Percentiles rank a stretch among this genome's conserved stretches.
These are phyloP conservation scores for Plecturocebus donacophilus DNA, from an alignment of 2,113 vertebrate species.

Conservation along the genomic window DNA sequence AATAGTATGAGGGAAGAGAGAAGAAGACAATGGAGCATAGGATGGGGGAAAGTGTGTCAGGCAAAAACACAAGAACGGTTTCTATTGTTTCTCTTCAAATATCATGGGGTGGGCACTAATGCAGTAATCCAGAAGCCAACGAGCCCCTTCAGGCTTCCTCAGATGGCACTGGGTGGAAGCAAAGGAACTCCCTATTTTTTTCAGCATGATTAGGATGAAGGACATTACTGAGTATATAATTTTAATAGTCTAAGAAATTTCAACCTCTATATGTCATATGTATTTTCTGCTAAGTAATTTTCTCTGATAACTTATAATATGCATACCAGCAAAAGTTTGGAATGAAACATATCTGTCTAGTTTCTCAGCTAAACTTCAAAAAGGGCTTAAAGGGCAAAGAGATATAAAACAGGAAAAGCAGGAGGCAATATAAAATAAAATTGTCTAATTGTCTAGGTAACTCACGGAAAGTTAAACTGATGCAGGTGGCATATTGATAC, in stretches of 20 bases:
- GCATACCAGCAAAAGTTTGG: not conserved
- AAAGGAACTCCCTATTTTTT: not conserved
- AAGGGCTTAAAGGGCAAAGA: not conserved
- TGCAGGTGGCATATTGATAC: not conserved
- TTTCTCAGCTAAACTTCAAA: not conserved
- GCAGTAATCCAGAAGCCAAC: not conserved
- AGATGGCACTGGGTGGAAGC: not conserved
- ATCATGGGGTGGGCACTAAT: accelerated
- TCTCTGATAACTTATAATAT: not conserved
- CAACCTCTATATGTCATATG: not conserved
- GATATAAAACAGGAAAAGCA: not conserved
- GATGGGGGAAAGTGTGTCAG: not conserved
- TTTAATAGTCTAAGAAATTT: not conserved
- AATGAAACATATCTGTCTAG: not conserved
- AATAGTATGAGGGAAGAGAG: not conserved
- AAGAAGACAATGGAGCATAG: not conserved
- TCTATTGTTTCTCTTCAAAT: not conserved
- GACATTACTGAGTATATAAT: not conserved
- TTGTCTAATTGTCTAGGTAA: not conserved
- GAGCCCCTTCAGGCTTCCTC: not conserved
- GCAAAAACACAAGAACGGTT: not conserved
- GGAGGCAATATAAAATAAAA: not conserved
- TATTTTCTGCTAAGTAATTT: not conserved
- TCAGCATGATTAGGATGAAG: not conserved
- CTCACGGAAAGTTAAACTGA: not conserved